Evolutionary conservation across 2,888 invertebrate genomes (phyloP), one percentile per base, ranked within the genome.

Genomic region (Leptinotarsa peninsularis): DNA sequence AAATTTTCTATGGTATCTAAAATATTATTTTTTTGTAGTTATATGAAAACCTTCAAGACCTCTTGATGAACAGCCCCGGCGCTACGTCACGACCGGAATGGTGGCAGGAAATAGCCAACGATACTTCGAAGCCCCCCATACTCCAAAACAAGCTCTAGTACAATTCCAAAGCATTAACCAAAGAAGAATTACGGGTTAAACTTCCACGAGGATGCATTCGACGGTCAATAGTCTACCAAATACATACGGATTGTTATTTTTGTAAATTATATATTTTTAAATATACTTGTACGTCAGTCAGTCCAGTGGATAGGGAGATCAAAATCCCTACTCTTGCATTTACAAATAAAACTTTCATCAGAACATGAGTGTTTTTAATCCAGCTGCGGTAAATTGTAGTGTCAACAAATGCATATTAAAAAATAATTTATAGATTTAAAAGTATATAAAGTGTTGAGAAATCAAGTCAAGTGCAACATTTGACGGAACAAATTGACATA

Each of bases 11-110:
- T 69, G 66, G 23, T 13, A 66, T 21, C 17, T 13, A 23, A 66
- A 43, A 43, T 21, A 69, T n/a, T 18, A 52, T 68, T 58, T 76
- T 78, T 66, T 88, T 86, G 71, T 89, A 93, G 93, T 86, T 95
- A 82, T 94, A 94, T 86, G 93, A 94, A 86, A 93, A 94, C 85
- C 89, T 95, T 18, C 93, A 94, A 86, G 91, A 91, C 77, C 91
- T 92, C 77, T 91, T 95, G 87, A 93, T 93, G 89, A 91, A 92
- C 79, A 92, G 92, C 80, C 91, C 92, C 0, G 92, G 92, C 5
- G 92, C 92, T 1, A 92, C 93, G 86, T 92, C 93, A 80, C 90
- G 94, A 71, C 93, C 95, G 3, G 81, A 90, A 1, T 95, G 95
- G 95, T 95, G 95, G 95, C 89, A 89, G 72, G 92, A 93, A 83